Evolutionary conservation across 1,140 invertebrate species (phyloP).

Genomic region (Trissolcus basalis): DNA sequence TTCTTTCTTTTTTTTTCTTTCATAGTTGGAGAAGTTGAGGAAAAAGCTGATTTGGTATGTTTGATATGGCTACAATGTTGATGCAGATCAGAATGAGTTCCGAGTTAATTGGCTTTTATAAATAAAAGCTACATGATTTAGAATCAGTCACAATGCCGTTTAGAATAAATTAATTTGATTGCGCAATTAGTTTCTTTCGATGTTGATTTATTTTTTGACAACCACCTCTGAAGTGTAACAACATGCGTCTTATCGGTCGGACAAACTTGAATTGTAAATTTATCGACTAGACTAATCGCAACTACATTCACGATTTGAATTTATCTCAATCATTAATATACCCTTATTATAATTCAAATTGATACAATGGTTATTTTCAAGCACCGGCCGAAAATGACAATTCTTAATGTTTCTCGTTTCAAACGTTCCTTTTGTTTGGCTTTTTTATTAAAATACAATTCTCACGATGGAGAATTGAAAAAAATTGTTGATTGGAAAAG

Average conservation of each 20-base stretch:
- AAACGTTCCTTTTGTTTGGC: no score
- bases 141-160: not conserved
- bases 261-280: conserved; percentile 22
- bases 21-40: no score
- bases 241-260: conserved; percentile 10
- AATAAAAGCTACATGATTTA: not conserved
- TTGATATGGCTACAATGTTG: no score
- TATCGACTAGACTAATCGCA: conserved; percentile 25
- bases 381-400: no score
- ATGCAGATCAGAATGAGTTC: no score
- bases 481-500: no score
- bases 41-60: no score
- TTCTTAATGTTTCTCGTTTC: no score
- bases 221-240: conserved; percentile 7
- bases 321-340: conserved; percentile 33
- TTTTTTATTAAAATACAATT: no score
- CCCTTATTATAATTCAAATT: conserved; percentile 30
- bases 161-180: conserved; percentile 3
- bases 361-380: conserved; percentile 9
- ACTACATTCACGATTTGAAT: conserved; percentile 5
- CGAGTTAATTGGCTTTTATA: not conserved
- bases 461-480: no score
- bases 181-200: conserved; percentile 16
- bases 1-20: no score
- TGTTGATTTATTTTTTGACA: conserved; percentile 23